phyloP scores from a whole-genome alignment of 2,113 vertebrate genomes.

The Nematolebias whitei region DNA sequence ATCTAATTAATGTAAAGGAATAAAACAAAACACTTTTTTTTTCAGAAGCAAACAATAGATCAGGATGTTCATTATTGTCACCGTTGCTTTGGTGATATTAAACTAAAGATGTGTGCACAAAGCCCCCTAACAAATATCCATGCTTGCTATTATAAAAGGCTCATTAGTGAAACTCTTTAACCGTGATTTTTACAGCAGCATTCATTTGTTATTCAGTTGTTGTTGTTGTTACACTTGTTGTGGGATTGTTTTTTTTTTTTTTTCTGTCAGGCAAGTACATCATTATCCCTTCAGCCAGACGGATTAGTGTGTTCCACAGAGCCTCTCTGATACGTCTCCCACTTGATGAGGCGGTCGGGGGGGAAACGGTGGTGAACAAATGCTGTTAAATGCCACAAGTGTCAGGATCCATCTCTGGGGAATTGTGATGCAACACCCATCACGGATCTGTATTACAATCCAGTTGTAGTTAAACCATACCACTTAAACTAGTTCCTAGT shows the following conservation, averaged over 20 bases:
- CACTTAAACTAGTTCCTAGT: neutral
- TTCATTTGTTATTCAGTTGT: slow-evolving; percentile 52
- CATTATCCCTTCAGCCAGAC: slow-evolving; percentile 68
- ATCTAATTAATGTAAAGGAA: slow-evolving; percentile 22
- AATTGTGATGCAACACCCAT: slow-evolving; percentile 17
- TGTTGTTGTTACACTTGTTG: slow-evolving; percentile 50
- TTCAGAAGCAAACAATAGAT: slow-evolving; percentile 17
- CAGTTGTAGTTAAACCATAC: neutral
- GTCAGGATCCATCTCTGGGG: slow-evolving; percentile 21
- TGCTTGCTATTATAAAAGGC: slow-evolving; percentile 45
- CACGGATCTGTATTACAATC: slow-evolving; percentile 7
- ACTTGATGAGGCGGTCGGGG: slow-evolving; percentile 51
- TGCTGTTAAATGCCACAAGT: slow-evolving; percentile 51
- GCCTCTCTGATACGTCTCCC: slow-evolving; percentile 43
- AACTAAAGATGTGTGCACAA: slow-evolving; percentile 4
- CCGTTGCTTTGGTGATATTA: slow-evolving; percentile 17
- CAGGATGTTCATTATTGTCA: slow-evolving; percentile 18
- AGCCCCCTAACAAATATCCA: slow-evolving; percentile 30
- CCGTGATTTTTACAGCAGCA: slow-evolving; percentile 26
- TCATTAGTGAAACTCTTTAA: slow-evolving; percentile 54
- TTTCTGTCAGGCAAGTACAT: slow-evolving; percentile 55
- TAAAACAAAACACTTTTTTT: slow-evolving; percentile 3
- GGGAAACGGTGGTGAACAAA: slow-evolving; percentile 39
- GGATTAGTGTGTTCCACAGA: slow-evolving; percentile 58
- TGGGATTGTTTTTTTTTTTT: slow-evolving; percentile 60